Conservation (phyloP, 1,140 invertebrate species). For the Diabrotica undecimpunctata region DNA sequence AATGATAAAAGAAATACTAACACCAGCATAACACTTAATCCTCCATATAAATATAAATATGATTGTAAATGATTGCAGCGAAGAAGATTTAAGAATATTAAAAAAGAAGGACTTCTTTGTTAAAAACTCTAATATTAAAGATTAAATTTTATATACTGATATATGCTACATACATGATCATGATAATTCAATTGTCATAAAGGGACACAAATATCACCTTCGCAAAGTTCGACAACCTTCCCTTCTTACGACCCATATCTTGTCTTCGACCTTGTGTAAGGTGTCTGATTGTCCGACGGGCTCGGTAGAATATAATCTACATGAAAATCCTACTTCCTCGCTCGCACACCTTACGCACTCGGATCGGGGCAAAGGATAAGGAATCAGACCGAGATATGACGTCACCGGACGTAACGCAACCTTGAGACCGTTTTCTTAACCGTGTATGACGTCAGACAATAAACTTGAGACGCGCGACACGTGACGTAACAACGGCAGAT, state of each 20-base stretch:
- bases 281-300: background rate
- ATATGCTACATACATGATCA: too few species aligned
- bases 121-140: too few species aligned
- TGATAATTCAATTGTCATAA: too few species aligned
- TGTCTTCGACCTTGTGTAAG: background rate
- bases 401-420: constrained; percentile 41
- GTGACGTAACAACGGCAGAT: constrained; percentile 42
- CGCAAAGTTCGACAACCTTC: too few species aligned
- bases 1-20: too few species aligned
- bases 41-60: too few species aligned
- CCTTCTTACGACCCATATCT: background rate
- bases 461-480: constrained; percentile 17
- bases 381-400: constrained; percentile 29
- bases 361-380: constrained; percentile 5
- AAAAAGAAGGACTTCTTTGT: too few species aligned
- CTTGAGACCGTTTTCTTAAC: constrained; percentile 46
- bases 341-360: background rate
- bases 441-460: constrained; percentile 13
- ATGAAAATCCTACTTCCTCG: background rate
- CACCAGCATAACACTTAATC: too few species aligned
- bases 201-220: too few species aligned
- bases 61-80: too few species aligned
- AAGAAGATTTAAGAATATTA: too few species aligned
- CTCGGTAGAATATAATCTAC: background rate
- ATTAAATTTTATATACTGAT: too few species aligned